Base-by-base conservation (phyloP, 2,113 vertebrate species). In the Pleuronectes platessa region DNA sequence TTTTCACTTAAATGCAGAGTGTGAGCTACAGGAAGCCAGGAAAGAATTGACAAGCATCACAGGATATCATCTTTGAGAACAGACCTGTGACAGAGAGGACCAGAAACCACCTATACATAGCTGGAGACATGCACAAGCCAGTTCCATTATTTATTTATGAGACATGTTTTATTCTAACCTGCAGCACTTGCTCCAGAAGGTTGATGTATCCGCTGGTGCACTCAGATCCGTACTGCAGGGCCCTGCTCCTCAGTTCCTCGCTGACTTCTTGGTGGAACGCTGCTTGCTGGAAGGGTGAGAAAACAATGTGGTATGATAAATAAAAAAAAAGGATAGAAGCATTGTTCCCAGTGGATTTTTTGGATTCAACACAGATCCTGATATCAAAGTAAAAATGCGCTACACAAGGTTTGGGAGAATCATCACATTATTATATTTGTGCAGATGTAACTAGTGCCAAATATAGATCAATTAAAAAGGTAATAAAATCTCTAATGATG, bases 111-210 rank as follows among this genome's bases (percentile, higher is more conserved):
- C 40, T 13, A 42, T 42, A 42, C 40, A 12, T 12, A 42, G 35
- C 9, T 37, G 35, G 35, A 37, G 11, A 42, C 11, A 31, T 31
- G 5, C 31, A 42, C 31, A 63, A 63, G 68, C 54, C 55, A 67
- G 11, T 31, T 31, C 31, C 24, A 81, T 74, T 5, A 17, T 68
- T 64, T 75, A 80, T 84, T 70, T 35, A 70, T 69, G 35, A 78
- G 49, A 58, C 54, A 47, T 17, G 27, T 27, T 40, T 70, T 10
- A 21, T 27, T 67, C 78, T 93, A 54, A 99, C 98, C 95, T 96
- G 92, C 26, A 99, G 93, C 24, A 99, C 98, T 0, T 99, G 97
- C 79, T 99, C 98, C 74, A 99, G 93, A 78, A 99, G 95, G 58
- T 95, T 95, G 84, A 98, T 31, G 87, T 99, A 99, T 58, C 96